A percentile compares a stretch with the other conserved stretches of the same genome.
These are phyloP conservation scores for Hypomecis atomaria DNA, from an alignment of 2,888 invertebrate genomes.

Conservation along the genomic window DNA sequence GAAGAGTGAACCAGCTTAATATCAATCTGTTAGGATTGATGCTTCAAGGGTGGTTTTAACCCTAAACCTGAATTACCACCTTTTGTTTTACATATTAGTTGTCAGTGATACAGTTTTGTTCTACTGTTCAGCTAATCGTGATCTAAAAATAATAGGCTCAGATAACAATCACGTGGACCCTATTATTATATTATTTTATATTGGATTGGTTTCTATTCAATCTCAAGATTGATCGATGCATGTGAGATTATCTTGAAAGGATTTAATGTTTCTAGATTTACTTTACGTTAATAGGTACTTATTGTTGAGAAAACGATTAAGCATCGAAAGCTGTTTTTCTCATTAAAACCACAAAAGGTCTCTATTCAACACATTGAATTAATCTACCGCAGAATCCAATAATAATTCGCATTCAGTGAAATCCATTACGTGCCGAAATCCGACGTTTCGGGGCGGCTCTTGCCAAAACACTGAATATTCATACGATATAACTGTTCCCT, in stretches of 20 bases:
- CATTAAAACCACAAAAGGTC: conserved; percentile 11
- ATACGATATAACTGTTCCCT: conserved; percentile 46
- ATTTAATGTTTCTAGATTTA: too few species aligned
- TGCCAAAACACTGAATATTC: conserved; percentile 55
- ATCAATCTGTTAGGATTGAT: conserved; percentile 39
- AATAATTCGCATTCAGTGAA: conserved; percentile 36
- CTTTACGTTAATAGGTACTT: not conserved
- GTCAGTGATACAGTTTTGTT: too few species aligned
- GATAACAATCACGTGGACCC: too few species aligned
- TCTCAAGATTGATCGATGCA: too few species aligned
- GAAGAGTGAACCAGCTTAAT: conserved; percentile 32
- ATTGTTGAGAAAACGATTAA: not conserved
- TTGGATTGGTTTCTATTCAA: too few species aligned
- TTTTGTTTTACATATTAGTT: too few species aligned
- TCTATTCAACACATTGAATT: conserved; percentile 19
- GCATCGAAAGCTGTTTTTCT: not conserved
- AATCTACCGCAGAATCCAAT: conserved; percentile 32
- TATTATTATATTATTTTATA: too few species aligned
- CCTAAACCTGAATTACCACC: not conserved
- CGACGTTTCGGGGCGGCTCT: conserved; percentile 37
- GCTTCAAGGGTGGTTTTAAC: conserved; percentile 1
- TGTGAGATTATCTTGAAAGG: too few species aligned
- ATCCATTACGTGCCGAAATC: conserved; percentile 35
- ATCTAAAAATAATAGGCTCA: too few species aligned
- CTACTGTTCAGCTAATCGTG: too few species aligned